Conservation (phyloP, 1,140 invertebrate species). For the Plodia interpunctella region DNA sequence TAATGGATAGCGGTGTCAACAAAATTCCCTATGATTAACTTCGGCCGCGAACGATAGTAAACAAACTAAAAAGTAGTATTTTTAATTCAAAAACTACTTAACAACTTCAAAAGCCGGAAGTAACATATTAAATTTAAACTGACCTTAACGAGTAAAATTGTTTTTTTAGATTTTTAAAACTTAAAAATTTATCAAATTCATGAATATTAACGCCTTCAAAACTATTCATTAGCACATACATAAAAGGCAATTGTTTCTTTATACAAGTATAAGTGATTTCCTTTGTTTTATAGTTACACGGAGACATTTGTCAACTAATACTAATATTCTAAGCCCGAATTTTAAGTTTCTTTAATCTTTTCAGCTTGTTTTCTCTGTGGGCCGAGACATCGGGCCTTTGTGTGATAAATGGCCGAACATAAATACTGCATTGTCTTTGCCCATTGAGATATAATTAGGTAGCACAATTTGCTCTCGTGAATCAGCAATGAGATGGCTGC, state of each 20-base stretch:
- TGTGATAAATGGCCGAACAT: constrained; percentile 73
- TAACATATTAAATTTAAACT: background rate
- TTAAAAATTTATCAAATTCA: constrained; percentile 20
- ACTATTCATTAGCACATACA: constrained; percentile 48
- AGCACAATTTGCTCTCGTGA: constrained; percentile 72
- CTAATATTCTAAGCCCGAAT: constrained; percentile 67
- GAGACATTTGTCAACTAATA: constrained; percentile 47
- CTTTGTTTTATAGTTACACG: constrained; percentile 45
- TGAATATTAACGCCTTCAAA: constrained; percentile 27
- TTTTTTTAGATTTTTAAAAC: background rate
- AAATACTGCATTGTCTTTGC: constrained; percentile 71
- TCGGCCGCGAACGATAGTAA: constrained; percentile 12
- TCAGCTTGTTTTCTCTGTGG: constrained; percentile 44
- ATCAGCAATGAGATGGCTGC: constrained; percentile 61
- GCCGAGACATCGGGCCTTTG: constrained; percentile 68
- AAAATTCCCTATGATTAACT: constrained; percentile 53
- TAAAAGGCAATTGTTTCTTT: constrained; percentile 73
- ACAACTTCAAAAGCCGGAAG: background rate
- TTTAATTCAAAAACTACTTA: background rate
- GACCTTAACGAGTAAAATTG: background rate
- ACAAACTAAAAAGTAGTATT: background rate
- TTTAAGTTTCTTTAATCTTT: constrained; percentile 54
- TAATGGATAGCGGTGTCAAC: constrained; percentile 66
- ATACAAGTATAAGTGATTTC: constrained; percentile 45
- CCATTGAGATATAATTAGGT: constrained; percentile 72